A percentile compares a stretch with the other conserved stretches of the same genome.
phyloP scores from a whole-genome alignment of 2,113 vertebrate genomes.

The Pygathrix nemaeus region DNA sequence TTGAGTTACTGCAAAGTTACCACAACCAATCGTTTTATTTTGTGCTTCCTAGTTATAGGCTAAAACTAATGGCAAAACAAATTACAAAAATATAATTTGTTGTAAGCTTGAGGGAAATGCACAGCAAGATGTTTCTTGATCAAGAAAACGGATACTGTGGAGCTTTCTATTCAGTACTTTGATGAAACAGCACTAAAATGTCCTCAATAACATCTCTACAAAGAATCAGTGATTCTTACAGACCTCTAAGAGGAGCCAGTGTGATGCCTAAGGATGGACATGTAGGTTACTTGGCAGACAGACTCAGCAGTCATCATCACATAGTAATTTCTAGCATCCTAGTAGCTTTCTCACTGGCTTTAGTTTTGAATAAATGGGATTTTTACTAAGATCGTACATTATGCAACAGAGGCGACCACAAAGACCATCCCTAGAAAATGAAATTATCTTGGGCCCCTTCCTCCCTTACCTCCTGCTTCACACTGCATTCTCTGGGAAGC shows the following conservation, averaged over 20 bases:
- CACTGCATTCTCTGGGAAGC: background rate
- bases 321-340: background rate
- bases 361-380: background rate
- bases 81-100: background rate
- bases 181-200: background rate
- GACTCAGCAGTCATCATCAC: background rate
- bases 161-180: background rate
- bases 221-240: background rate
- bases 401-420: background rate
- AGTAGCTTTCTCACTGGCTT: background rate
- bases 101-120: background rate
- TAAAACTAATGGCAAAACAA: background rate
- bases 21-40: background rate
- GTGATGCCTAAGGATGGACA: background rate
- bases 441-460: background rate
- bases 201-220: background rate
- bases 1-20: background rate
- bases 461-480: background rate
- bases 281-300: rapidly evolving
- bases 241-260: background rate
- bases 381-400: background rate
- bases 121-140: background rate
- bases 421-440: background rate
- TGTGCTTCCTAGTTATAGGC: background rate
- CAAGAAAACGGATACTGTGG: background rate